Conservation (phyloP, 2,888 invertebrate genomes). For the Nymphalis urticae region DNA sequence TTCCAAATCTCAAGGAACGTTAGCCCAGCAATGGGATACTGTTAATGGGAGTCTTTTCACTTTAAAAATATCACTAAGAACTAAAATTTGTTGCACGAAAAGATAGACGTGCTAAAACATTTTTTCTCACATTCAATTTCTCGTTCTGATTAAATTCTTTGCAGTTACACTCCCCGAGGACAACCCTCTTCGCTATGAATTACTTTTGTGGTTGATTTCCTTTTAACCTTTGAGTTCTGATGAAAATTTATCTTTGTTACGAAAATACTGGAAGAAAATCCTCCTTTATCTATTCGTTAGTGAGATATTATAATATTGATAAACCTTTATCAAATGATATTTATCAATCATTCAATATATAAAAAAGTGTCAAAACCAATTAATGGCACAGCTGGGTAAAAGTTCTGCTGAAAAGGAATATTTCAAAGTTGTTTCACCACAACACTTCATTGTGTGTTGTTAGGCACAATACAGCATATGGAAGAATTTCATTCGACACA, state of each 20-base stretch:
- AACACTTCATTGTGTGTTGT: no score
- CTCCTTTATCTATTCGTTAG: neutral
- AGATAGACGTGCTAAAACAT: slow-evolving; percentile 3
- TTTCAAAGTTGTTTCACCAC: no score
- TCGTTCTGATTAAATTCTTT: slow-evolving; percentile 33
- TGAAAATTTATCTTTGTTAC: slow-evolving; percentile 24
- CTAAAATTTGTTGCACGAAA: neutral
- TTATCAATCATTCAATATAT: no score
- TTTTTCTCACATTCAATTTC: slow-evolving; percentile 33
- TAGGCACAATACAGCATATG: no score
- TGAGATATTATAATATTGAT: neutral
- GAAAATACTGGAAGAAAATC: slow-evolving; percentile 13
- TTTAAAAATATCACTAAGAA: no score
- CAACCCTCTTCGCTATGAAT: slow-evolving; percentile 20
- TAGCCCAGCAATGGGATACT: no score
- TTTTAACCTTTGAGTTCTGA: slow-evolving; percentile 25
- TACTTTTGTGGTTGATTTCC: slow-evolving; percentile 30
- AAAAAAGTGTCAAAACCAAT: no score
- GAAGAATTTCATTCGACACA: no score
- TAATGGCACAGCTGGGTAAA: no score
- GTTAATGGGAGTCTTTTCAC: no score
- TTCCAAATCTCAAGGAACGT: no score
- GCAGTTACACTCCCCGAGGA: slow-evolving; percentile 24
- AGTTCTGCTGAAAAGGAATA: no score
- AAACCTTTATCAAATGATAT: neutral